phyloP scores from a whole-genome alignment of 2,113 vertebrate genomes.

The Notothenia coriiceps region DNA sequence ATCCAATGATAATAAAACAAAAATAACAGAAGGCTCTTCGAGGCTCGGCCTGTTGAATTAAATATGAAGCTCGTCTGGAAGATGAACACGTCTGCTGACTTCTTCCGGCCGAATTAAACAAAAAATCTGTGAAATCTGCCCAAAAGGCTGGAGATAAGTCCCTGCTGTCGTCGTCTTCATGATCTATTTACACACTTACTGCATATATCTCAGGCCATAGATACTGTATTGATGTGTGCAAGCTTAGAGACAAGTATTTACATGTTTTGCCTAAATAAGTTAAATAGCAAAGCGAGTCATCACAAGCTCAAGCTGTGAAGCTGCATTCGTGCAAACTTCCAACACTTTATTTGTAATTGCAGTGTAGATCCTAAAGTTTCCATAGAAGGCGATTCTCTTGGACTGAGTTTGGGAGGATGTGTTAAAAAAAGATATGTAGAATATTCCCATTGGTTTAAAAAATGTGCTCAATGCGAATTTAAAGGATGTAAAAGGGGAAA shows the following conservation, averaged over 20 bases:
- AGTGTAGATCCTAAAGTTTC: neutral
- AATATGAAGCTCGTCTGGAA: conserved; percentile 50
- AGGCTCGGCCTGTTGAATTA: conserved; percentile 34
- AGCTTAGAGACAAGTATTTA: neutral
- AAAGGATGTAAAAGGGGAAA: too few species aligned
- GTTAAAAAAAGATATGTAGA: neutral
- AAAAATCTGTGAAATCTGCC: conserved; percentile 35
- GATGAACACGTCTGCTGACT: conserved; percentile 45
- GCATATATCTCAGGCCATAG: neutral
- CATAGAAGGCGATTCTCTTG: neutral
- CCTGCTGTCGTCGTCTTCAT: neutral
- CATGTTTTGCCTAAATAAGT: too few species aligned
- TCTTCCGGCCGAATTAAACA: conserved; percentile 22
- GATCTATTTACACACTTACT: neutral
- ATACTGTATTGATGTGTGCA: neutral
- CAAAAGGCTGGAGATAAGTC: conserved; percentile 8
- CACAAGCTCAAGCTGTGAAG: neutral
- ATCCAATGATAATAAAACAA: conserved; percentile 8
- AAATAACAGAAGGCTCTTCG: conserved; percentile 46
- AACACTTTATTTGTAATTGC: neutral
- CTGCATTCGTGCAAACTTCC: neutral
- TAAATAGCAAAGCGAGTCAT: neutral
- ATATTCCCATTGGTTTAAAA: neutral
- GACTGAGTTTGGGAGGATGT: neutral
- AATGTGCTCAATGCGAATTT: too few species aligned